Conservation (phyloP, 2,888 invertebrate genomes). For the Eristalis arbustorum region DNA sequence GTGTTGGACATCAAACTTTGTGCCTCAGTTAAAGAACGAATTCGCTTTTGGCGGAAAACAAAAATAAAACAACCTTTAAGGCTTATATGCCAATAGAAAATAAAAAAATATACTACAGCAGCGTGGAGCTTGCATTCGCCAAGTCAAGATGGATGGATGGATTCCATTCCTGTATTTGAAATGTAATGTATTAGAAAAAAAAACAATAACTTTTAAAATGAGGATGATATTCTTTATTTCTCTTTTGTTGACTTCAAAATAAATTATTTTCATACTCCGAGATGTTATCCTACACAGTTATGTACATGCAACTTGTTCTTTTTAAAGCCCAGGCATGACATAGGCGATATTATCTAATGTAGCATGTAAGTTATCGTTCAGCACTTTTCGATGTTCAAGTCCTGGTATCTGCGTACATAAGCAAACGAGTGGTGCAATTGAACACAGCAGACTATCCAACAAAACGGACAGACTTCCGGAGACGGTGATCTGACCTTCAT, state of each 20-base stretch:
- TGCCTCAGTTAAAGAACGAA: too few relatives aligned
- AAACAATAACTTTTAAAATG: too few relatives aligned
- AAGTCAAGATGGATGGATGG: too few relatives aligned
- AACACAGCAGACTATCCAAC: slow-evolving; percentile 94
- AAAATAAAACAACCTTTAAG: too few relatives aligned
- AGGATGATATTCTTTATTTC: background rate
- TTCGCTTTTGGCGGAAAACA: too few relatives aligned
- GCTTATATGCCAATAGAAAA: too few relatives aligned
- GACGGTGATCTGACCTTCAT: slow-evolving; percentile 97
- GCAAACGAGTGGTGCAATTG: slow-evolving; percentile 92
- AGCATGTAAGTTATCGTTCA: slow-evolving; percentile 82
- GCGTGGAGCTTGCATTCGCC: too few relatives aligned
- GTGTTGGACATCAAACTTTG: too few relatives aligned
- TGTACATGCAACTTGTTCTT: background rate
- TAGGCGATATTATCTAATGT: slow-evolving; percentile 97
- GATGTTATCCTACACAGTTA: background rate
- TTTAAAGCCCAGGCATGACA: slow-evolving; percentile 91
- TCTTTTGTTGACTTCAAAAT: background rate
- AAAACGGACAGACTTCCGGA: slow-evolving; percentile 96
- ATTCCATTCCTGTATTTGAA: too few relatives aligned
- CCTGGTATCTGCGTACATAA: slow-evolving; percentile 91
- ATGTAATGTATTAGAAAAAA: too few relatives aligned
- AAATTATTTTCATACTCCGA: background rate
- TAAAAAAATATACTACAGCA: too few relatives aligned
- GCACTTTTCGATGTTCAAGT: slow-evolving; percentile 84